Percentiles rank a stretch among this genome's conserved stretches.
Conservation (phyloP, 1,140 invertebrate species). For the Micrasema minimum region DNA sequence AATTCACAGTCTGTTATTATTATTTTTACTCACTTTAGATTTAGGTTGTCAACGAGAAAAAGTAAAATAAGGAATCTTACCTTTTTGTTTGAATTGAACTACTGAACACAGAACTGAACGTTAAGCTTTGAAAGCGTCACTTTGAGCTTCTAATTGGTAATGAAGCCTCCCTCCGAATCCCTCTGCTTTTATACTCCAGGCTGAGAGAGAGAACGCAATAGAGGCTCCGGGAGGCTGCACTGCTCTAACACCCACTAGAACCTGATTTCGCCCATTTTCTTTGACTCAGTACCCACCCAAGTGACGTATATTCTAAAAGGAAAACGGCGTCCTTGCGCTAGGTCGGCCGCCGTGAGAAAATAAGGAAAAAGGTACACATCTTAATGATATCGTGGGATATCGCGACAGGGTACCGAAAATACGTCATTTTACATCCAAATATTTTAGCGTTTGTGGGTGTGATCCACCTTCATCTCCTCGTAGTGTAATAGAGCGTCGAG, state of each 20-base stretch:
- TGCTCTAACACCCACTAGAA: constrained; percentile 21
- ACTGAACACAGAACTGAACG: constrained; percentile 7
- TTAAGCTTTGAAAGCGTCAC: neutral
- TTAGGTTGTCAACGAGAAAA: no score
- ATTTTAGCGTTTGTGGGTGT: no score
- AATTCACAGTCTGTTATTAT: no score
- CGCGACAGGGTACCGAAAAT: no score
- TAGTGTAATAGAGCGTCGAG: no score
- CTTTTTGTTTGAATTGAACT: neutral
- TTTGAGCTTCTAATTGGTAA: constrained; percentile 1
- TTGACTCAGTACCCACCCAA: neutral
- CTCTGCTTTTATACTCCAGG: constrained; percentile 19
- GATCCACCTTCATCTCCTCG: no score
- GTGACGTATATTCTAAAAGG: neutral
- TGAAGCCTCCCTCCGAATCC: neutral
- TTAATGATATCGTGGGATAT: constrained; percentile 13
- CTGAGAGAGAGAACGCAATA: constrained; percentile 2
- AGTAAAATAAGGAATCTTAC: no score
- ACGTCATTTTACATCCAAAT: no score
- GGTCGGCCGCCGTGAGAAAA: neutral
- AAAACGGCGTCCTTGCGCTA: constrained; percentile 1
- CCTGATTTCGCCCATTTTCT: no score
- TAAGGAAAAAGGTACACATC: no score
- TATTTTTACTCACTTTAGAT: no score
- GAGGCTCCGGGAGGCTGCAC: neutral